phyloP scores from a whole-genome alignment of 1,140 invertebrate genomes.

The Palaemon carinicauda region DNA sequence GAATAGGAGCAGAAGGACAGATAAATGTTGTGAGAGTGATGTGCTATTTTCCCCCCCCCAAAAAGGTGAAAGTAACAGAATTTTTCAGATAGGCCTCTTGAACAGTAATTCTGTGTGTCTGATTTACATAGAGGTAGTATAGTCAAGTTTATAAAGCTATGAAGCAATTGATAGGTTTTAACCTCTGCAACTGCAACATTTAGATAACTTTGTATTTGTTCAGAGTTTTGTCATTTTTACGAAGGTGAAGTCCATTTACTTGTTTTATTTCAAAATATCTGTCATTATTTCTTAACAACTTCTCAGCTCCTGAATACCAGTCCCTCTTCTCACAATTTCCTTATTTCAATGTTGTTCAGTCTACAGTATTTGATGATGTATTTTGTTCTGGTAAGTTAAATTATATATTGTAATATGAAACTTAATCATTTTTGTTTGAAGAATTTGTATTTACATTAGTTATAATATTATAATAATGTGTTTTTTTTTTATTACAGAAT shows the following conservation, averaged over 20 bases:
- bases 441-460: not conserved
- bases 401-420: not conserved
- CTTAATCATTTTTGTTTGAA: not conserved
- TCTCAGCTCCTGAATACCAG: conserved; percentile 67
- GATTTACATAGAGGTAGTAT: too few species aligned
- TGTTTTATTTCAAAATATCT: too few species aligned
- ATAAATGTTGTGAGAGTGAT: not conserved
- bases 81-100: too few species aligned
- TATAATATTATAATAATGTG: too few species aligned
- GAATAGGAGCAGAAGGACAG: not conserved
- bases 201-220: too few species aligned
- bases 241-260: too few species aligned
- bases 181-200: too few species aligned
- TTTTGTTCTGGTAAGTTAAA: conserved; percentile 71
- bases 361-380: conserved; percentile 74
- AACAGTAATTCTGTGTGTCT: too few species aligned
- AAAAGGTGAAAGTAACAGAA: not conserved
- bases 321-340: conserved; percentile 71
- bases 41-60: not conserved
- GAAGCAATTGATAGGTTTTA: too few species aligned
- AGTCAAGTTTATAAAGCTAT: too few species aligned
- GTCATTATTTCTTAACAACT: not conserved
- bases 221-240: too few species aligned
- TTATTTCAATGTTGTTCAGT: conserved; percentile 78
- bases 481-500: too few species aligned